Conservation (phyloP, 2,888 invertebrate species). For the Drosophila multiciliata region DNA sequence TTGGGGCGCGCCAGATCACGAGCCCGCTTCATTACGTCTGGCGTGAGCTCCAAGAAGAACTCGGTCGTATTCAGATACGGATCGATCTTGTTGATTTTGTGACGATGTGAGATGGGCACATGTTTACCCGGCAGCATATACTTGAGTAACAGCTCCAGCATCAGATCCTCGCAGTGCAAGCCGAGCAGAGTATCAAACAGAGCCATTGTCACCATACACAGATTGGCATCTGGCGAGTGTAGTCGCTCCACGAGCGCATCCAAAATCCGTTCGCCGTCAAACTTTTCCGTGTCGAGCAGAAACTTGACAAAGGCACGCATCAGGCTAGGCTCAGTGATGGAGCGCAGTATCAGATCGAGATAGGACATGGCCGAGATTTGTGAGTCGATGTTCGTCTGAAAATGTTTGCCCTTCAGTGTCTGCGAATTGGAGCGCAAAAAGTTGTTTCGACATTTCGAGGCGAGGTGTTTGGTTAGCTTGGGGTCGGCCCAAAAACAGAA, state of each 20-base stretch:
- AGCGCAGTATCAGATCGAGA: slow-evolving; percentile 94
- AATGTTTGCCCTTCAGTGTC: slow-evolving; percentile 86
- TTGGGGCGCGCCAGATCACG: slow-evolving; percentile 82
- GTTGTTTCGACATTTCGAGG: slow-evolving; percentile 85
- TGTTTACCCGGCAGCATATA: slow-evolving; percentile 93
- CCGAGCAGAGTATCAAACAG: slow-evolving; percentile 96
- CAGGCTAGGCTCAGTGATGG: slow-evolving; percentile 93
- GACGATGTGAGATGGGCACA: slow-evolving; percentile 90
- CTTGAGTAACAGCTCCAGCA: slow-evolving; percentile 95
- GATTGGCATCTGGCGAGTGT: slow-evolving; percentile 89
- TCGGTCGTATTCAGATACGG: slow-evolving; percentile 91
- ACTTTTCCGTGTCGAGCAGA: slow-evolving; percentile 91
- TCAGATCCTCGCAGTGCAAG: slow-evolving; percentile 97
- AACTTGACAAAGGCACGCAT: slow-evolving; percentile 93
- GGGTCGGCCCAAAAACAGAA: slow-evolving; percentile 54
- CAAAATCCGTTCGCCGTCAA: slow-evolving; percentile 93
- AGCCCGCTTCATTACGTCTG: slow-evolving; percentile 86
- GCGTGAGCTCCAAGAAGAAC: slow-evolving; percentile 90
- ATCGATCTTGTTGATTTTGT: slow-evolving; percentile 89
- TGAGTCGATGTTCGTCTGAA: slow-evolving; percentile 94
- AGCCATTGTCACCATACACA: slow-evolving; percentile 95
- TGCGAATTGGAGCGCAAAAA: slow-evolving; percentile 82
- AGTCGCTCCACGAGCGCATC: slow-evolving; percentile 93
- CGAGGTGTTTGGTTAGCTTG: slow-evolving; percentile 79
- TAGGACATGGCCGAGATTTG: slow-evolving; percentile 97